Base-by-base conservation (phyloP, 2,888 invertebrate genomes). In the Strigamia maritima region DNA sequence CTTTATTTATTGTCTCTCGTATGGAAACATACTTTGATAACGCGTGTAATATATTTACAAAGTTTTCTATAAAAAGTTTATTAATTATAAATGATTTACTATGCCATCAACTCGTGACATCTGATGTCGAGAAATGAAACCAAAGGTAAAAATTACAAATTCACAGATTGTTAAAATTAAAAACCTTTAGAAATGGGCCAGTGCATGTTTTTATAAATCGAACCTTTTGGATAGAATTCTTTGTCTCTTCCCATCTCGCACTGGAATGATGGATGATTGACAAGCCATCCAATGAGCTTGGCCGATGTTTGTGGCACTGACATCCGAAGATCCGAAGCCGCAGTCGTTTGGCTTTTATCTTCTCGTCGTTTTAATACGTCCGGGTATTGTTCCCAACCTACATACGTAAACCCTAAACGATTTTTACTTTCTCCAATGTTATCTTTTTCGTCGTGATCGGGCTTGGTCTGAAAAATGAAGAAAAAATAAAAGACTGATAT, bases 1-100 rank as follows among this genome's bases (percentile, higher is more conserved):
- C 65, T 65, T 65, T 65, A 65, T 65, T 65, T 65, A 65, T 65
- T 65, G 28, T 65, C 16, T 65, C 16, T 65, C 24, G 26, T 65
- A 65, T 65, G 65, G 3, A n/a, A n/a, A 65, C n/a, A 26, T 65
- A 65, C 12, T 65, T 16, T 65, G 24, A 65, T 65, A 65, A 65
- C 65, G 24, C 24, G 28, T 8, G 24, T 16, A 16, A 26, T 65
- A 26, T 65, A 65, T 65, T 26, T 65, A 65, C 65, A 65, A 28
- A 65, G 28, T 26, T 65, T 65, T 28, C 28, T 65, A 65, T 65
- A 26, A 65, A 65, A 65, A 49, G n/a, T 49, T 49, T 49, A 49
- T 49, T 49, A 49, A 49, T 19, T 49, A 19, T n/a, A 49, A 6
- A 16, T 16, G n/a, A 14, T 16, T n/a, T 16, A 49, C n/a, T n/a